Conservation (phyloP, 1,140 invertebrate species). For the Helicoverpa armigera region DNA sequence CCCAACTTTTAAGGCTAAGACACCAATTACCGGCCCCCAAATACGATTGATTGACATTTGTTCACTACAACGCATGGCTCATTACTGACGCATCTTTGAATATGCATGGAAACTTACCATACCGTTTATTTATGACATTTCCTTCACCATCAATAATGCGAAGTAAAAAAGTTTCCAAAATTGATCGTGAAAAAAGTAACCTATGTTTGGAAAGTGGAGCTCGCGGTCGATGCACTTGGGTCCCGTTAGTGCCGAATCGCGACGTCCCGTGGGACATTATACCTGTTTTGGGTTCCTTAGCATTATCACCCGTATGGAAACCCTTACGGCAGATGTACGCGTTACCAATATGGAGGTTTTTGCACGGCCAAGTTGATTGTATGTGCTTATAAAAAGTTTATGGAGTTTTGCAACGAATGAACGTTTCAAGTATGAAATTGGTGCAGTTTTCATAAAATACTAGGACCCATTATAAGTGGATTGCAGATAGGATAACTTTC, state of each 20-base stretch:
- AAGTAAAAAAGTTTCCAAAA: conserved; percentile 5
- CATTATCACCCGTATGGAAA: conserved; percentile 45
- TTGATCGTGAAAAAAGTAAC: conserved; percentile 29
- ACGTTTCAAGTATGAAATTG: too few species aligned
- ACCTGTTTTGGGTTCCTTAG: conserved; percentile 45
- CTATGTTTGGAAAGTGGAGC: conserved; percentile 55
- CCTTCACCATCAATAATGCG: not conserved
- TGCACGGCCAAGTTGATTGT: not conserved
- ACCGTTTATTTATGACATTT: conserved; percentile 9
- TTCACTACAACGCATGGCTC: not conserved
- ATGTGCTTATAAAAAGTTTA: too few species aligned
- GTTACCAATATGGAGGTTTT: conserved; percentile 3
- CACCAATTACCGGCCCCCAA: not conserved
- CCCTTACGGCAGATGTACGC: not conserved
- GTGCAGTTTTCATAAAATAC: too few species aligned
- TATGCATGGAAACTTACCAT: not conserved
- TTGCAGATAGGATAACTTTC: too few species aligned
- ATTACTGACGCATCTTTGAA: conserved; percentile 2
- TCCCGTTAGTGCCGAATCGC: conserved; percentile 66
- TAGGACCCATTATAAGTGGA: too few species aligned
- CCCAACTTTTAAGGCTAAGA: conserved; percentile 3
- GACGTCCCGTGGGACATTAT: conserved; percentile 53
- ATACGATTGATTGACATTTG: conserved; percentile 10
- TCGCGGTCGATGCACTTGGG: conserved; percentile 62
- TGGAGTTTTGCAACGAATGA: too few species aligned